Evolutionary conservation across 1,140 invertebrate species (phyloP).

Genomic region (Batillaria attramentaria): DNA sequence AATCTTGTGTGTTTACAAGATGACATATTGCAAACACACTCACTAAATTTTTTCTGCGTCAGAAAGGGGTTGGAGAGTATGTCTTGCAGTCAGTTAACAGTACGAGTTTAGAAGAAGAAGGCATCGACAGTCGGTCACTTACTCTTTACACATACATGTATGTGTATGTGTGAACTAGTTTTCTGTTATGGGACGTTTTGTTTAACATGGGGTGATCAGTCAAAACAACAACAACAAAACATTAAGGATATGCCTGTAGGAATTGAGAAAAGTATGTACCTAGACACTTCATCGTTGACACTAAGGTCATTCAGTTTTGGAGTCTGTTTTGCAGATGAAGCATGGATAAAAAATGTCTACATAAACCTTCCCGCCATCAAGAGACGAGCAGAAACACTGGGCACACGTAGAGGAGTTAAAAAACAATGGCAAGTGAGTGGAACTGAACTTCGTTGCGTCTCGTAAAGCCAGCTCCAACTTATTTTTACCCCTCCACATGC

Average conservation of each 20-base stretch:
- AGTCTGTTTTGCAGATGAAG: conserved; percentile 74
- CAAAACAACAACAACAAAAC: no score
- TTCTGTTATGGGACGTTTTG: no score
- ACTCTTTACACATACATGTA: not conserved
- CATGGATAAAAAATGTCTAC: conserved; percentile 75
- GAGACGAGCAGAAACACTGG: conserved; percentile 72
- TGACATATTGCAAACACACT: not conserved
- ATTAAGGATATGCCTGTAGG: no score
- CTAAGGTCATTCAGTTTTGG: no score
- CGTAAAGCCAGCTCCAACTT: no score
- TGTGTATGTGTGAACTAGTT: not conserved
- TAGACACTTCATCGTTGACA: no score
- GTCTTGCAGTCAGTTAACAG: not conserved
- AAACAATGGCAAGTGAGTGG: conserved; percentile 73
- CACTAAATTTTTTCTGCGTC: not conserved
- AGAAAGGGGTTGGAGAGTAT: not conserved
- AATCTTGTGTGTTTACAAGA: not conserved
- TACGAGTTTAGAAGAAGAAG: not conserved
- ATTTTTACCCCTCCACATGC: no score
- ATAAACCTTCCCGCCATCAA: conserved; percentile 78
- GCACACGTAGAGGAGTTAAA: conserved; percentile 71
- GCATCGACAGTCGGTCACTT: not conserved
- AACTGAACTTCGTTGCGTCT: not conserved
- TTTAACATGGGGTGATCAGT: no score
- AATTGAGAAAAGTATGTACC: no score